phyloP scores from a whole-genome alignment of 1,140 invertebrate genomes.

The Prorops nasuta region DNA sequence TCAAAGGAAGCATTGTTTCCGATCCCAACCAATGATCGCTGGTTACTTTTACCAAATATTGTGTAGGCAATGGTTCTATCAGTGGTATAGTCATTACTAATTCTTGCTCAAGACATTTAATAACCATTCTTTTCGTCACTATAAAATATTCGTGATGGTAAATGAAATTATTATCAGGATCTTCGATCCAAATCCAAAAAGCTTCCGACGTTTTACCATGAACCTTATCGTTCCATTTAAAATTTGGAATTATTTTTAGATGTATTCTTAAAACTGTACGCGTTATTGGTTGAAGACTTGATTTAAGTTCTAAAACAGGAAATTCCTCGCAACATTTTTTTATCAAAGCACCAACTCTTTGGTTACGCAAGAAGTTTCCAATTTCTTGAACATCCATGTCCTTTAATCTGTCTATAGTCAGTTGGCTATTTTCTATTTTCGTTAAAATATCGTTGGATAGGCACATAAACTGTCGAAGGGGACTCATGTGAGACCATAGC shows the following conservation, averaged over 20 bases:
- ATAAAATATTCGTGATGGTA: slow-evolving; percentile 95
- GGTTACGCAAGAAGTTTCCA: slow-evolving; percentile 75
- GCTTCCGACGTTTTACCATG: slow-evolving; percentile 86
- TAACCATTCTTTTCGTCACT: slow-evolving; percentile 83
- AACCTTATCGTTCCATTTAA: slow-evolving; percentile 86
- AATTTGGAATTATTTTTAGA: slow-evolving; percentile 79
- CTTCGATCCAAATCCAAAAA: slow-evolving; percentile 98
- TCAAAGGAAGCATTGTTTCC: slow-evolving; percentile 71
- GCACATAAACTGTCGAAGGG: slow-evolving; percentile 82
- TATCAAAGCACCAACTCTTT: slow-evolving; percentile 71
- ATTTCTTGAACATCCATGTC: slow-evolving; percentile 89
- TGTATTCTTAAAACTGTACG: slow-evolving; percentile 86
- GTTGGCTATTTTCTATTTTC: slow-evolving; percentile 76
- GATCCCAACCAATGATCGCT: slow-evolving; percentile 92
- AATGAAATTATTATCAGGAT: slow-evolving; percentile 89
- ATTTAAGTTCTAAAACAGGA: slow-evolving; percentile 79
- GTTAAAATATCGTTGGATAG: slow-evolving; percentile 76
- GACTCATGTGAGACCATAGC: slow-evolving; percentile 85
- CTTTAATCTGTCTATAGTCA: slow-evolving; percentile 74
- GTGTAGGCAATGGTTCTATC: slow-evolving; percentile 83
- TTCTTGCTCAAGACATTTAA: slow-evolving; percentile 72
- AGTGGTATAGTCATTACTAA: slow-evolving; percentile 96
- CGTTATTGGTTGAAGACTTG: slow-evolving; percentile 91
- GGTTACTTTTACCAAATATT: slow-evolving; percentile 86
- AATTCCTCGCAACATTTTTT: slow-evolving; percentile 86